A percentile compares a stretch with the other conserved stretches of the same genome.
These are phyloP conservation scores for Atherinomorus stipes DNA, from an alignment of 2,113 vertebrate genomes.

Conservation along the genomic window DNA sequence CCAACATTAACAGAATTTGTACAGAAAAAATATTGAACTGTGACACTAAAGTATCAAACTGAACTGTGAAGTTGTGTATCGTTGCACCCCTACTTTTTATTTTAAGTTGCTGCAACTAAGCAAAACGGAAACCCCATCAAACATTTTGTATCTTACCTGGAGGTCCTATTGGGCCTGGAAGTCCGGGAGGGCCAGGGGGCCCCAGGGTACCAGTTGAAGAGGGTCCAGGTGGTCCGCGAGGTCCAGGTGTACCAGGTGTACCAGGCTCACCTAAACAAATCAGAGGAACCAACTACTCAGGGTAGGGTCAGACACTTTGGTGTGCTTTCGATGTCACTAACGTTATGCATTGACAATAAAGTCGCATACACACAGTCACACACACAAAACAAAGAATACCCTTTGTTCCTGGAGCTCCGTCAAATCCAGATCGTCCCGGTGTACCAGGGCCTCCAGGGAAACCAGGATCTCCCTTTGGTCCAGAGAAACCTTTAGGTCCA, in stretches of 20 bases:
- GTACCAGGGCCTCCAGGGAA: conserved; percentile 90
- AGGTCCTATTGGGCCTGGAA: conserved; percentile 83
- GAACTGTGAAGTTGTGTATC: no score
- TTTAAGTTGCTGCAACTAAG: no score
- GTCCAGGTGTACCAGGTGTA: conserved; percentile 82
- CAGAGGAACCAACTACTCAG: not conserved
- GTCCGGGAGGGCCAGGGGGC: conserved; percentile 83
- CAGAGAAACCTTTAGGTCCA: conserved; percentile 87
- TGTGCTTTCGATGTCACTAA: not conserved
- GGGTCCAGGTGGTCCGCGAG: conserved; percentile 83
- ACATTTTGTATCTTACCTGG: conserved; percentile 81
- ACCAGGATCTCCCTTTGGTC: conserved; percentile 92
- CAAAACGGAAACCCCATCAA: not conserved
- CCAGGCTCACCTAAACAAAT: conserved; percentile 86
- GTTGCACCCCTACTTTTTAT: no score
- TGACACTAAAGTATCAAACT: no score
- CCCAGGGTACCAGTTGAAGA: conserved; percentile 80
- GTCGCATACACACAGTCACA: not conserved
- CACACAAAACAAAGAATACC: conserved; percentile 76
- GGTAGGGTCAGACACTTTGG: not conserved
- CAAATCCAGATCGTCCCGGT: conserved; percentile 88
- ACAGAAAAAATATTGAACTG: no score
- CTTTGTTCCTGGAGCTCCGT: conserved; percentile 90
- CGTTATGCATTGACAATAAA: not conserved
- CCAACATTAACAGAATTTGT: no score